Conservation (phyloP, 2,797 vertebrate species). For the Apogon talboti region DNA sequence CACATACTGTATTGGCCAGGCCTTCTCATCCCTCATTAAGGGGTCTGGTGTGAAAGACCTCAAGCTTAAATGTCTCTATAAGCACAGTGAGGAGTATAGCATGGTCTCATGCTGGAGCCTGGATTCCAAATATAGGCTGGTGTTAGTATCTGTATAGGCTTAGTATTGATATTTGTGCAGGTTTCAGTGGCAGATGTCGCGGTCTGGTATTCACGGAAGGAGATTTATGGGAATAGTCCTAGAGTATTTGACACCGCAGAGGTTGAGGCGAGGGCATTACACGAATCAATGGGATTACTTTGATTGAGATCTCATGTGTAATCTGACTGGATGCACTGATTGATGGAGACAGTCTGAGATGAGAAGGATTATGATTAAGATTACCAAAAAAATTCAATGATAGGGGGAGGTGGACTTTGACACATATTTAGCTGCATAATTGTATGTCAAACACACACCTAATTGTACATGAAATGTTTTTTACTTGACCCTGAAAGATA, state of each 20-base stretch:
- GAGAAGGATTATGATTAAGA: slow-evolving; percentile 74
- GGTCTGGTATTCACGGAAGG: slow-evolving; percentile 59
- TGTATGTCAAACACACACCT: not conserved
- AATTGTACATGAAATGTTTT: not conserved
- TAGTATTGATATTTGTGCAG: slow-evolving; percentile 75
- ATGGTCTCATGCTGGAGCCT: slow-evolving; percentile 23
- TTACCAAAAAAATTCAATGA: slow-evolving; percentile 48
- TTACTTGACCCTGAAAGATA: not conserved
- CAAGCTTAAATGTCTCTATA: slow-evolving; percentile 39
- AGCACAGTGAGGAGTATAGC: slow-evolving; percentile 41
- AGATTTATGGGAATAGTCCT: slow-evolving; percentile 70
- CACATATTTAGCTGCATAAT: slow-evolving; percentile 5
- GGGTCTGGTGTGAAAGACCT: slow-evolving; percentile 41
- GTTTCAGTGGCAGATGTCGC: slow-evolving; percentile 77
- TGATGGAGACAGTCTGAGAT: slow-evolving; percentile 61
- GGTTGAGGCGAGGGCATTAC: slow-evolving; percentile 68
- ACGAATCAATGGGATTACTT: slow-evolving; percentile 80
- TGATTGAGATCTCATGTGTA: slow-evolving; percentile 75
- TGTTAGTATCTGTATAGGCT: slow-evolving; percentile 61
- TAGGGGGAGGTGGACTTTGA: slow-evolving; percentile 15
- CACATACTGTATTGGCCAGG: slow-evolving; percentile 52
- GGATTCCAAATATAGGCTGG: slow-evolving; percentile 69
- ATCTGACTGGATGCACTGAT: slow-evolving; percentile 69
- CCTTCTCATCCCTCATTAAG: slow-evolving; percentile 60
- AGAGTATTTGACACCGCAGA: slow-evolving; percentile 62